Percentiles rank a stretch among this genome's conserved stretches.
These are phyloP conservation scores for Antheraea mylitta DNA, from an alignment of 1,140 invertebrate species.

Conservation along the genomic window DNA sequence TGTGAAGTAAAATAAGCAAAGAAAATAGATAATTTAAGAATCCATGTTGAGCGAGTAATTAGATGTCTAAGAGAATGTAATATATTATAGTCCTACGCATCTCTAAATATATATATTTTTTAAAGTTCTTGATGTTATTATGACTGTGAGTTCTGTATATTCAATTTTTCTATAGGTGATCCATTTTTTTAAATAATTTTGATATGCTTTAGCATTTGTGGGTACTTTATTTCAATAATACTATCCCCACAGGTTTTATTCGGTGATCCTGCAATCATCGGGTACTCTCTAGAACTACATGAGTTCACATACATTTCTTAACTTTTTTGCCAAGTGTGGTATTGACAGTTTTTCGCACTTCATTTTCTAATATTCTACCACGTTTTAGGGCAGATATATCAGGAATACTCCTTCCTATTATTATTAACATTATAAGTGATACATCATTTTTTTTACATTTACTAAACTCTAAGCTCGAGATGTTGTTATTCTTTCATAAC, in stretches of 20 bases:
- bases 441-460: conserved; percentile 12
- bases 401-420: conserved; percentile 34
- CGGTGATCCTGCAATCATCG: no score
- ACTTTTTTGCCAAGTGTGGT: conserved; percentile 32
- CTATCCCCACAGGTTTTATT: no score
- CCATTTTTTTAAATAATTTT: no score
- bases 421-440: conserved; percentile 15
- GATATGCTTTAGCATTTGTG: no score
- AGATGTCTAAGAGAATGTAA: conserved; percentile 39
- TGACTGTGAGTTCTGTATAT: conserved; percentile 28
- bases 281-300: conserved; percentile 1
- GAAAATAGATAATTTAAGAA: conserved; percentile 43
- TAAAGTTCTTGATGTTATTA: conserved; percentile 32
- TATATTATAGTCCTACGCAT: conserved; percentile 40
- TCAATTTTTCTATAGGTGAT: no score
- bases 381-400: conserved; percentile 36
- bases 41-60: conserved; percentile 46
- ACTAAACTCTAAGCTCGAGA: conserved; percentile 6
- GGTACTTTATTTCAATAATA: no score
- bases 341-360: conserved; percentile 19
- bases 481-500: no score
- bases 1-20: conserved; percentile 40
- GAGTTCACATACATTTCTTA: conserved; percentile 30
- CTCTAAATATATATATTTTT: conserved; percentile 34
- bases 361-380: conserved; percentile 32